Conservation (phyloP, 2,113 vertebrate species). For the Bungarus multicinctus region DNA sequence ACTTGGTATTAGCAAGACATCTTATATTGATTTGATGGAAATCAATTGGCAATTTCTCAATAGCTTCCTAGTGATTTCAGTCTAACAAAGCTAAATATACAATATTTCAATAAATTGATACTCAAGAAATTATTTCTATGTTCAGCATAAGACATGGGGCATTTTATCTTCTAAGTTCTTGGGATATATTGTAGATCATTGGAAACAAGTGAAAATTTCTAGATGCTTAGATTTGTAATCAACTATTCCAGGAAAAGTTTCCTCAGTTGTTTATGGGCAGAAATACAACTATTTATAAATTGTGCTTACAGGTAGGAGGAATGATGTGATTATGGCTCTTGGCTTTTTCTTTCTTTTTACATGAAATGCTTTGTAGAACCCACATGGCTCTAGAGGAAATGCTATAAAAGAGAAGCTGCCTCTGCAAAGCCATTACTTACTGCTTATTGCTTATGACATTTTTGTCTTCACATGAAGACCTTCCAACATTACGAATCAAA, state of each 20-base stretch:
- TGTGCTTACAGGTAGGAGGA: not conserved
- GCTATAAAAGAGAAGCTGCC: not conserved
- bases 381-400: not conserved
- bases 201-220: not conserved
- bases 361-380: not conserved
- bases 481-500: not conserved
- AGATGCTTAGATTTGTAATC: not conserved
- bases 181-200: not conserved
- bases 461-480: not conserved
- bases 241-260: not conserved
- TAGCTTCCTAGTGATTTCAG: not conserved
- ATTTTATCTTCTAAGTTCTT: not conserved
- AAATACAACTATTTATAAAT: not conserved
- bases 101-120: not conserved
- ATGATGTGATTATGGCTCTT: not conserved
- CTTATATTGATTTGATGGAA: not conserved
- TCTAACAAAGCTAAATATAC: not conserved
- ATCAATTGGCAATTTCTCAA: not conserved
- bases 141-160: not conserved
- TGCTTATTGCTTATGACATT: not conserved
- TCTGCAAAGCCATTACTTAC: not conserved
- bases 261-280: not conserved
- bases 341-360: not conserved
- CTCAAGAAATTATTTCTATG: not conserved
- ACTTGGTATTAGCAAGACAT: not conserved